phyloP scores from a whole-genome alignment of 2,888 invertebrate genomes.

The Drosophila quasianomalipes region DNA sequence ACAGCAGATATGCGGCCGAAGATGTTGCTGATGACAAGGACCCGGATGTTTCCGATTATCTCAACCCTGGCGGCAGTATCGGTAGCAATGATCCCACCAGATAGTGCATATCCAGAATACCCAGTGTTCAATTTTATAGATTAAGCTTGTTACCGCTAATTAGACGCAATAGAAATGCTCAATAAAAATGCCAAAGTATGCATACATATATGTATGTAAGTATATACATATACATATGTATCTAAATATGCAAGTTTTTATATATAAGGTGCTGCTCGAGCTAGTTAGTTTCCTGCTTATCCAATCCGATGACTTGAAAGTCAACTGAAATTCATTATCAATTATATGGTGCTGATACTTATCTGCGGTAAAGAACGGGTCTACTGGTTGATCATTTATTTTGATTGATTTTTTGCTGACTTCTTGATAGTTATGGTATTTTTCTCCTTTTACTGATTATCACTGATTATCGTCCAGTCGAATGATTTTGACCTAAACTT shows the following conservation, averaged over 20 bases:
- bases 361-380: neutral
- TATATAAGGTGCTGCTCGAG: neutral
- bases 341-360: neutral
- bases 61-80: constrained; percentile 21
- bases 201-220: neutral
- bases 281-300: neutral
- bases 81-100: constrained; percentile 25
- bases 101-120: neutral
- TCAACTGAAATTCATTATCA: neutral
- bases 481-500: neutral
- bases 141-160: neutral
- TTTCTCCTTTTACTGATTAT: too few relatives aligned
- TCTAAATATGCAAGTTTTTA: neutral
- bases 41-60: neutral
- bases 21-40: neutral
- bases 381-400: neutral
- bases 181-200: constrained; percentile 4
- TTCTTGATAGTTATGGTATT: neutral
- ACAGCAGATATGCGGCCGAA: neutral
- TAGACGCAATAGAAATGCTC: neutral
- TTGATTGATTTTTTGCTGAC: neutral
- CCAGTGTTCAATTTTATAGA: neutral
- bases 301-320: neutral
- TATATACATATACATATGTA: neutral
- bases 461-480: neutral